Evolutionary conservation across 2,113 vertebrate genomes (phyloP), one percentile per base, ranked within the genome.

Genomic region (Murina feae): DNA sequence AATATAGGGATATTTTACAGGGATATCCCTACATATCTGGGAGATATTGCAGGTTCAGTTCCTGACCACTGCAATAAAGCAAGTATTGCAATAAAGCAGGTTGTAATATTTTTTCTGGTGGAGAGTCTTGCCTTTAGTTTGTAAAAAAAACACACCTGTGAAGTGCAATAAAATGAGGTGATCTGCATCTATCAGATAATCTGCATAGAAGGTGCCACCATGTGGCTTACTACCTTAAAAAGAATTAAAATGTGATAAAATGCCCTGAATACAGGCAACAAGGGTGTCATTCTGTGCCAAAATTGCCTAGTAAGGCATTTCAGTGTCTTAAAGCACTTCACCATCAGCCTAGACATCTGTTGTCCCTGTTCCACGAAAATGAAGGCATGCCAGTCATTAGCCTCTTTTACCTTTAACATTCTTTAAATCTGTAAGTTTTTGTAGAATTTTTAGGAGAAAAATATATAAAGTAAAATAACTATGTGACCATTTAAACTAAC

Each of bases 211-310:
- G 60, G 65, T 95, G 17, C 84, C 39, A 74, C 47, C 65, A 51
- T 17, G 4, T 71, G 9, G 14, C 72, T 71, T 30, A 20, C 32
- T 93, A 42, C 72, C 42, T 94, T 85, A 69, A 53, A 60, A 25
- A 88, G 39, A 89, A 39, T 86, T 88, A 89, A 78, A 60, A 84
- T 72, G 12, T 82, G 44, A 78, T 60, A 66, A 91, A 89, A 87
- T 85, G 32, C 23, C 68, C 68, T 47, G 49, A 82, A 14, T 71
- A 71, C 18, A 60, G 55, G 53, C 39, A 9, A 18, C 30, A 3
- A 18, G 37, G 6, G 39, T 65, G 18, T 76, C 23, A 12, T 72
- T 83, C 65, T 74, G 30, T 83, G 25, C 87, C 80, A 32, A 63
- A 63, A 30, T 23, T 47, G 25, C 58, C 23, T 58, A 10, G 9